Conservation (phyloP, 2,113 vertebrate genomes). For the Campylomormyrus tamandua region DNA sequence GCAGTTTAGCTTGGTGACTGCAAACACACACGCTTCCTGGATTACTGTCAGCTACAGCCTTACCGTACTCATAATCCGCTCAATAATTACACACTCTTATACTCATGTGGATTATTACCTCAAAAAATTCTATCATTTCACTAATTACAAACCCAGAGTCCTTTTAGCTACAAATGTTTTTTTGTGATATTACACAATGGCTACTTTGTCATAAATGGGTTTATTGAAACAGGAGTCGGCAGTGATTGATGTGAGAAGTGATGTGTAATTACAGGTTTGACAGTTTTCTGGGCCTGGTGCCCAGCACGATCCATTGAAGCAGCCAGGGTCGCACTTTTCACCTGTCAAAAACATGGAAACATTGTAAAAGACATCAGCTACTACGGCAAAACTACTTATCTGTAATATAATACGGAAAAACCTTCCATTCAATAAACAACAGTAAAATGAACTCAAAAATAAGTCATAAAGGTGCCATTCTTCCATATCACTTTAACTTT, state of each 20-base stretch:
- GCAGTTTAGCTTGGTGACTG: conserved; percentile 87
- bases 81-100: background rate
- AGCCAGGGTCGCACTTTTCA: conserved; percentile 69
- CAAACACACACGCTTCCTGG: background rate
- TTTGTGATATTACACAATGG: background rate
- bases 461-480: background rate
- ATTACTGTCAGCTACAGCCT: background rate
- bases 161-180: background rate
- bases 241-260: background rate
- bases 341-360: conserved; percentile 54
- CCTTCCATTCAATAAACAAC: background rate
- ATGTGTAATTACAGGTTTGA: conserved; percentile 74
- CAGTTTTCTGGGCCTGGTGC: conserved; percentile 74
- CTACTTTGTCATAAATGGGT: background rate
- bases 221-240: background rate
- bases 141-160: background rate
- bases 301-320: conserved; percentile 84
- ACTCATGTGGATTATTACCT: background rate
- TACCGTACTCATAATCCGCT: background rate
- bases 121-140: background rate
- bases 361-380: background rate
- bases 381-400: background rate
- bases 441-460: background rate
- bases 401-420: background rate
- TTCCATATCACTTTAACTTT: background rate